Conservation (phyloP, 2,113 vertebrate genomes). For the Nyctibius bracteatus region DNA sequence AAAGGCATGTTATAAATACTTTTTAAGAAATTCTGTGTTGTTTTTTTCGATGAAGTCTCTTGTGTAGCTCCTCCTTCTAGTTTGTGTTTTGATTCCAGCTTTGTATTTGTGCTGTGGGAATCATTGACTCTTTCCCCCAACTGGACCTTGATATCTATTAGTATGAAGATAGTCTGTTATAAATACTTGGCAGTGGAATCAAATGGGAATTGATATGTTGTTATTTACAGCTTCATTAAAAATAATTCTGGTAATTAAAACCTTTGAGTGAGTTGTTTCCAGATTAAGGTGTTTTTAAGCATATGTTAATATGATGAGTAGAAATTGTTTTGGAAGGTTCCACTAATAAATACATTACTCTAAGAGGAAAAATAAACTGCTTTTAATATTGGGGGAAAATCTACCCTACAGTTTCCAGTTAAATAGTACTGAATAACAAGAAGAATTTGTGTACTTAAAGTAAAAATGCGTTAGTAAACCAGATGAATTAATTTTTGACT, state of each 20-base stretch:
- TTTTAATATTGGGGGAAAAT: background rate
- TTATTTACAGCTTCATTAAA: background rate
- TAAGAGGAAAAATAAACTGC: background rate
- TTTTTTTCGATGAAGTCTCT: background rate
- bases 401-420: background rate
- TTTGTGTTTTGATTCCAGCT: background rate
- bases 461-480: slow-evolving; percentile 38
- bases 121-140: background rate
- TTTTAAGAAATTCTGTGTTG: background rate
- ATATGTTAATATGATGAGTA: background rate
- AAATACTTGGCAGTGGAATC: background rate
- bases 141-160: background rate
- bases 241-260: slow-evolving; percentile 7
- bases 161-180: background rate
- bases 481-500: slow-evolving; percentile 61
- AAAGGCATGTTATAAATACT: background rate
- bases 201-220: background rate
- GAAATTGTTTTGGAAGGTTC: background rate
- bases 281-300: background rate
- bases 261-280: background rate
- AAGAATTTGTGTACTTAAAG: slow-evolving; percentile 34
- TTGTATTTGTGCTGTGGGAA: background rate
- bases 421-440: slow-evolving; percentile 23
- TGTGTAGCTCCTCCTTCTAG: background rate
- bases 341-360: background rate